Percentiles rank a stretch among this genome's conserved stretches.
phyloP scores from a whole-genome alignment of 2,888 invertebrate genomes.

The Aquatica leii region DNA sequence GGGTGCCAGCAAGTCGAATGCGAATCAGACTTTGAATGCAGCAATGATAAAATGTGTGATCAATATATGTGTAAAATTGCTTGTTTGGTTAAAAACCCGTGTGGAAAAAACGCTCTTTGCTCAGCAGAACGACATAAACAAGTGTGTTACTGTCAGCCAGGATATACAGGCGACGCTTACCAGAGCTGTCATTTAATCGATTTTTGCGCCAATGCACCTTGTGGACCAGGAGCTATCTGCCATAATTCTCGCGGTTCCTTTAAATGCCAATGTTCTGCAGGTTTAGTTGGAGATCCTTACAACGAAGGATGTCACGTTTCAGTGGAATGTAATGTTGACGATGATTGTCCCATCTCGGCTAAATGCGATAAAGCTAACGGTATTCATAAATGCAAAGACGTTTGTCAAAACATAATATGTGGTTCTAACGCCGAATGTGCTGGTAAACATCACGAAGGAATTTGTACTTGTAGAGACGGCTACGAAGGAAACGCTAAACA shows the following conservation, averaged over 20 bases:
- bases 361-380: slow-evolving; percentile 77
- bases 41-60: slow-evolving; percentile 84
- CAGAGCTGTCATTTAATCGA: slow-evolving; percentile 77
- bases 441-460: slow-evolving; percentile 76
- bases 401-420: slow-evolving; percentile 80
- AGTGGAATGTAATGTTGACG: slow-evolving; percentile 80
- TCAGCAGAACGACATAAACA: slow-evolving; percentile 83
- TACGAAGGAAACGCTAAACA: slow-evolving; percentile 78
- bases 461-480: slow-evolving; percentile 80
- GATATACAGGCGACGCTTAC: slow-evolving; percentile 82
- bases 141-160: slow-evolving; percentile 86
- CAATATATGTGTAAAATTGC: slow-evolving; percentile 86
- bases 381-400: slow-evolving; percentile 82
- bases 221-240: slow-evolving; percentile 82
- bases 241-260: slow-evolving; percentile 81
- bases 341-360: slow-evolving; percentile 83
- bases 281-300: slow-evolving; percentile 86
- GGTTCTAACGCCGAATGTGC: slow-evolving; percentile 86
- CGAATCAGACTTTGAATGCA: slow-evolving; percentile 73
- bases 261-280: slow-evolving; percentile 80
- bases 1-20: slow-evolving; percentile 87
- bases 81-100: slow-evolving; percentile 82
- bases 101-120: slow-evolving; percentile 86
- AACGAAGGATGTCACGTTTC: slow-evolving; percentile 82
- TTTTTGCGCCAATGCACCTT: slow-evolving; percentile 80